phyloP scores from a whole-genome alignment of 2,888 invertebrate genomes.

The Desoria tigrina region DNA sequence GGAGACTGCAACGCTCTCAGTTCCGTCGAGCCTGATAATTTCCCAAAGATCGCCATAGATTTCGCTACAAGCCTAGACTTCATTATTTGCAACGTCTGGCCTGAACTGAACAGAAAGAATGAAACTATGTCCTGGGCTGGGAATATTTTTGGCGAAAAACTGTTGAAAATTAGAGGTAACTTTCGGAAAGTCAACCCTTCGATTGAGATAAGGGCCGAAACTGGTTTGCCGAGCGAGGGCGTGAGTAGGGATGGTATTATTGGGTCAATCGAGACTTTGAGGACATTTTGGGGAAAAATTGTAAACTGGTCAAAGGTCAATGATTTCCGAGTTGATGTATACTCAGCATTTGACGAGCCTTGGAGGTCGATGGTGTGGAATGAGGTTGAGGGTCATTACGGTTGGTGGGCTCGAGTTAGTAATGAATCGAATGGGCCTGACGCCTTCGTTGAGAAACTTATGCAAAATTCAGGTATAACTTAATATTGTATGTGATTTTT shows the following conservation, averaged over 20 bases:
- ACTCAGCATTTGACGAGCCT: slow-evolving; percentile 13
- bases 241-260: not conserved
- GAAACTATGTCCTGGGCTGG: not conserved
- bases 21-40: not conserved
- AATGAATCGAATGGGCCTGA: not conserved
- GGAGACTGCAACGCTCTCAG: not conserved
- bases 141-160: not conserved
- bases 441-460: slow-evolving; percentile 7
- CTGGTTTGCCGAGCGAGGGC: slow-evolving; percentile 7
- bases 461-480: no score
- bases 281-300: not conserved
- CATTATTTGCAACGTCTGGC: not conserved
- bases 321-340: slow-evolving; percentile 3
- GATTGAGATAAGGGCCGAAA: not conserved
- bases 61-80: not conserved
- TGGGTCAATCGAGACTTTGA: not conserved
- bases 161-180: not conserved
- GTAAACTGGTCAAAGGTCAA: not conserved
- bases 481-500: no score
- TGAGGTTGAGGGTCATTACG: slow-evolving; percentile 2
- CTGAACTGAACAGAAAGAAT: not conserved
- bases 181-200: not conserved
- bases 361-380: not conserved
- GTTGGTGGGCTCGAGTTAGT: not conserved
- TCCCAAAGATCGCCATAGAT: not conserved